Conservation (phyloP, 2,113 vertebrate genomes). For the Stictonetta naevosa region DNA sequence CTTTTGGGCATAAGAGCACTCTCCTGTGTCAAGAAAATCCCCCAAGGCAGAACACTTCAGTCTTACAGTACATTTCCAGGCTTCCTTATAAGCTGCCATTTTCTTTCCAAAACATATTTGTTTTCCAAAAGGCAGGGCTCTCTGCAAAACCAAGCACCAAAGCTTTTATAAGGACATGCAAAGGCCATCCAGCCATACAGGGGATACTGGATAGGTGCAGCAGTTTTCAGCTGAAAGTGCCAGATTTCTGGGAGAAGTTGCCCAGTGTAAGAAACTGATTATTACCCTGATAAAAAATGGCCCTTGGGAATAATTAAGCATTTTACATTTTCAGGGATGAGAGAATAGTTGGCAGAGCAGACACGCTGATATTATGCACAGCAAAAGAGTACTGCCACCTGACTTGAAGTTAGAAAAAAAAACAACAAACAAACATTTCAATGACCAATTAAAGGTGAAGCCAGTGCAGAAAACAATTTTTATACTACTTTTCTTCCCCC, state of each 20-base stretch:
- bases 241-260: background rate
- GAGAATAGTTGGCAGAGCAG: background rate
- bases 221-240: background rate
- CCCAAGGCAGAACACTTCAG: background rate
- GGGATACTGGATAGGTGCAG: background rate
- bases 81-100: background rate
- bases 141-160: conserved; percentile 25
- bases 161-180: background rate
- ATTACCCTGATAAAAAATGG: background rate
- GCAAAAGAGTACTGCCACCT: background rate
- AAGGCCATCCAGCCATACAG: background rate
- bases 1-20: background rate
- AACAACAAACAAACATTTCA: background rate
- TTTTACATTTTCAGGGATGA: background rate
- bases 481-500: background rate
- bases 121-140: background rate
- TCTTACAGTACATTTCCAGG: background rate
- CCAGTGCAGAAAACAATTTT: background rate
- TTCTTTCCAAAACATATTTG: background rate
- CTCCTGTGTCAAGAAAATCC: background rate
- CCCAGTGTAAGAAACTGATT: background rate
- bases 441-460: background rate
- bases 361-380: background rate
- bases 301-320: background rate
- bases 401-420: background rate